These are phyloP conservation scores for Solea solea DNA, from an alignment of 2,113 vertebrate species.

Conservation along the genomic window DNA sequence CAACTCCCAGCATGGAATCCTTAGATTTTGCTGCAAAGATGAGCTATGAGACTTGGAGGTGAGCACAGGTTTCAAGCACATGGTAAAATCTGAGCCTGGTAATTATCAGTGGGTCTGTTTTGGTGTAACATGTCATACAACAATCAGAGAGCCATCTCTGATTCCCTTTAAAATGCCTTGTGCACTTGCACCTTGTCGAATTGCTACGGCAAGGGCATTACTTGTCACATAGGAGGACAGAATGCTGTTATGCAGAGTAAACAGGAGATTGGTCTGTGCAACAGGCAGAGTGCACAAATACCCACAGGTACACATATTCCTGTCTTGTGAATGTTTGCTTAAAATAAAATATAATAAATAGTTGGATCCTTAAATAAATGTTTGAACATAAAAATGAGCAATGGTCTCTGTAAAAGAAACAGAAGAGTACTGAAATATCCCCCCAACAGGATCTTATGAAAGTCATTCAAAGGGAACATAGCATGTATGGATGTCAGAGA, in stretches of 20 bases:
- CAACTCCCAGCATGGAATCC: not conserved
- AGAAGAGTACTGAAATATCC: not conserved
- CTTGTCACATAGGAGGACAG: not conserved
- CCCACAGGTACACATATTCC: not conserved
- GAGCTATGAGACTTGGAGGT: too few relatives aligned
- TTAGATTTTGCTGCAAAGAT: not conserved
- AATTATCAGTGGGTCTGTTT: not conserved
- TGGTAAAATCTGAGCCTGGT: not conserved
- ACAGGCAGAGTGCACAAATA: not conserved
- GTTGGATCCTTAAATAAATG: too few relatives aligned
- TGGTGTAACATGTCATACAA: not conserved
- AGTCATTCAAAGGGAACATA: not conserved
- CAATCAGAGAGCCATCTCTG: not conserved
- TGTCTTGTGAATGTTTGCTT: not conserved
- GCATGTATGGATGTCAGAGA: not conserved
- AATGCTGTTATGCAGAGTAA: not conserved
- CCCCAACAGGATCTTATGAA: not conserved
- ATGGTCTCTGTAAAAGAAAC: not conserved
- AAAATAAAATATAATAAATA: too few relatives aligned
- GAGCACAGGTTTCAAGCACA: not conserved
- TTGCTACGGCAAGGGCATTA: not conserved
- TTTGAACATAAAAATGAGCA: not conserved
- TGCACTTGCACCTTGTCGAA: not conserved
- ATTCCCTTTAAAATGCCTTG: not conserved
- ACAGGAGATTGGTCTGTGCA: not conserved